Conservation (phyloP, 1,140 invertebrate species). For the Teleogryllus occipitalis region DNA sequence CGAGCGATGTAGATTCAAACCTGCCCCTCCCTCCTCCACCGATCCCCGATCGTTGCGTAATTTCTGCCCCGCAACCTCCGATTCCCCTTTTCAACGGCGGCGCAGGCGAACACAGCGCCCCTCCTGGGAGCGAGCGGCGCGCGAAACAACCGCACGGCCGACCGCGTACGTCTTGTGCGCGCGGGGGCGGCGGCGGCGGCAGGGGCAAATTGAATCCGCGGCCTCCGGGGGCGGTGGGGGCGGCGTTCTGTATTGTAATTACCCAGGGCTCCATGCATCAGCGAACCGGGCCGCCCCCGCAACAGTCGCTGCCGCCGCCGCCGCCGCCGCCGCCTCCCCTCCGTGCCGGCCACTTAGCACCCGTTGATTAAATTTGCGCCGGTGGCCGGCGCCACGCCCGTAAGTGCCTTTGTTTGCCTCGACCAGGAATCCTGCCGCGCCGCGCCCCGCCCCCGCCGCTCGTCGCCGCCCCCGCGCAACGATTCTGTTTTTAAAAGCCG, state of each 20-base stretch:
- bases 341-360: not conserved
- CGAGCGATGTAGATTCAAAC: too few species aligned
- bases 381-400: too few species aligned
- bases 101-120: too few species aligned
- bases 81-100: too few species aligned
- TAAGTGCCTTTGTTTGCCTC: not conserved
- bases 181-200: too few species aligned
- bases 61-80: too few species aligned
- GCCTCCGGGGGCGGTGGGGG: not conserved
- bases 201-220: not conserved
- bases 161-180: not conserved
- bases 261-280: not conserved
- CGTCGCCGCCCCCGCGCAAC: too few species aligned
- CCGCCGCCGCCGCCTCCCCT: not conserved
- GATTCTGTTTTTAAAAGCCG: not conserved
- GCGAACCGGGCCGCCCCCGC: too few species aligned
- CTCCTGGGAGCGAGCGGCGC: too few species aligned
- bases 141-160: not conserved
- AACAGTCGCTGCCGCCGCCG: not conserved
- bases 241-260: not conserved
- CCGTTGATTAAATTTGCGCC: not conserved
- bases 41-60: too few species aligned
- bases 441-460: too few species aligned
- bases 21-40: too few species aligned
- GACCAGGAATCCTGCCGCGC: not conserved